Conservation (phyloP, 2,113 vertebrate species). For the Myotis yumanensis region DNA sequence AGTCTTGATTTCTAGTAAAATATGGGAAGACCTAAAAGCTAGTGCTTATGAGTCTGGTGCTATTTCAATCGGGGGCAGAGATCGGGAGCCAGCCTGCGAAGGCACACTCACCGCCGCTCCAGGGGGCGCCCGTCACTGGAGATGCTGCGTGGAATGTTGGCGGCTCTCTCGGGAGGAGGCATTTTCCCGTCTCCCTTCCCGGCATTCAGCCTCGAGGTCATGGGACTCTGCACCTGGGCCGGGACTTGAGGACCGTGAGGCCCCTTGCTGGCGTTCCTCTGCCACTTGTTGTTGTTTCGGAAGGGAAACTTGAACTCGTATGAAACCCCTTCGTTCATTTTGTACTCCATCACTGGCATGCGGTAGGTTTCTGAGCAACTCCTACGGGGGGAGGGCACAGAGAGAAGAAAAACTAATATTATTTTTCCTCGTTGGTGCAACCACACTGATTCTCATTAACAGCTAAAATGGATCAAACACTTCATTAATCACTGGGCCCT, state of each 20-base stretch:
- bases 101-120: slow-evolving; percentile 88
- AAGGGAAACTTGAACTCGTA: slow-evolving; percentile 97
- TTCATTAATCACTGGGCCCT: background rate
- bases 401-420: slow-evolving; percentile 4
- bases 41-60: background rate
- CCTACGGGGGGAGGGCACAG: slow-evolving; percentile 79
- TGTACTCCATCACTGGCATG: slow-evolving; percentile 97
- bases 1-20: slow-evolving; percentile 28
- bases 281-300: slow-evolving; percentile 95
- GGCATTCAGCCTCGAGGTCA: slow-evolving; percentile 81
- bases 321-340: slow-evolving; percentile 93
- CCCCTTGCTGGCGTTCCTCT: slow-evolving; percentile 89
- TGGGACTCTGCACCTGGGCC: slow-evolving; percentile 88
- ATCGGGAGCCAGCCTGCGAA: background rate
- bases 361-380: slow-evolving; percentile 96
- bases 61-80: background rate
- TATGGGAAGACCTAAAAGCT: background rate
- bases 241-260: slow-evolving; percentile 92
- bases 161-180: slow-evolving; percentile 87
- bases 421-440: background rate
- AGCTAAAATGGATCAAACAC: background rate
- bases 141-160: slow-evolving; percentile 93
- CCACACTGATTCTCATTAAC: background rate
- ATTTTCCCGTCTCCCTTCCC: slow-evolving; percentile 89
- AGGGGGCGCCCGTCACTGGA: slow-evolving; percentile 94